These are phyloP conservation scores for Alosa alosa DNA, from an alignment of 2,113 vertebrate species.

Conservation along the genomic window DNA sequence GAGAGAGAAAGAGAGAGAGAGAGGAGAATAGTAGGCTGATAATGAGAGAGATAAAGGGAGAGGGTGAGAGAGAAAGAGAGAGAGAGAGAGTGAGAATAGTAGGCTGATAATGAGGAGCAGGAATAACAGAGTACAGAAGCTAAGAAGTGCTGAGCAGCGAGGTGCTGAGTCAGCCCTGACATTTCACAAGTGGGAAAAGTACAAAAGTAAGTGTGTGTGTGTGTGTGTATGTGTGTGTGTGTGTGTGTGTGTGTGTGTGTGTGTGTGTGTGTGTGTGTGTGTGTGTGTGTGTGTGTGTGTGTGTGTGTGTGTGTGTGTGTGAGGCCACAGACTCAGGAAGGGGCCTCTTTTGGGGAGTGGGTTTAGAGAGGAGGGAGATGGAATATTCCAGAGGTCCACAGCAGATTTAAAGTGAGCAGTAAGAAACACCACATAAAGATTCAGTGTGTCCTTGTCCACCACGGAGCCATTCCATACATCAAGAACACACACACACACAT, in stretches of 20 bases:
- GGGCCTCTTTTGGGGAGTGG: neutral
- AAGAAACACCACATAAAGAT: neutral
- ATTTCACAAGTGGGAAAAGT: neutral
- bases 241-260: slow-evolving; percentile 3
- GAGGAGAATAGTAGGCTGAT: neutral
- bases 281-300: neutral
- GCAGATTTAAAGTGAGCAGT: neutral
- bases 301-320: neutral
- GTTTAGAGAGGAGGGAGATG: neutral
- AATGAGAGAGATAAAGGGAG: slow-evolving; percentile 5
- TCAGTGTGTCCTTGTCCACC: neutral
- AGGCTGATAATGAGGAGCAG: slow-evolving; percentile 25
- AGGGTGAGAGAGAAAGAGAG: neutral
- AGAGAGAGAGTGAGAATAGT: slow-evolving; percentile 17
- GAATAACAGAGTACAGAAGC: neutral
- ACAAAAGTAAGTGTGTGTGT: neutral
- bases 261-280: neutral
- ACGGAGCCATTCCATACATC: neutral
- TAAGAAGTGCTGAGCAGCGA: neutral
- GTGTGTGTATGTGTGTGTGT: neutral
- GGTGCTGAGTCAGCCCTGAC: neutral
- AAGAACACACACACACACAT: neutral
- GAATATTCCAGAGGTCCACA: neutral
- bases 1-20: neutral
- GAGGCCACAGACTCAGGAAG: neutral